Conservation (phyloP, 2,113 vertebrate species). For the Hippocampus barbouri region DNA sequence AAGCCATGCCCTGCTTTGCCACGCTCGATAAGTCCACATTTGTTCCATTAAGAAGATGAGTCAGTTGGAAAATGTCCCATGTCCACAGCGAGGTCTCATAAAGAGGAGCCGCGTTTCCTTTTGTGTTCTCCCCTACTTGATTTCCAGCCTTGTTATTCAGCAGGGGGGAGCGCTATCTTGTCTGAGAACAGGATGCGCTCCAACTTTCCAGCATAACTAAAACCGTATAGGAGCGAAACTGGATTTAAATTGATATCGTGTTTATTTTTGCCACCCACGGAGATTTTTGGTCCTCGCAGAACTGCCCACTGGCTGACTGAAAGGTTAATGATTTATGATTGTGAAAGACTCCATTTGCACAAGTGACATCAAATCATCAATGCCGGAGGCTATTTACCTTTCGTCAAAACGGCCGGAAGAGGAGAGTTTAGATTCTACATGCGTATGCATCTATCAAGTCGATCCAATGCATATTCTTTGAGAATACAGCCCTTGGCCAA, state of each 20-base stretch:
- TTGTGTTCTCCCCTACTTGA: constrained; percentile 46
- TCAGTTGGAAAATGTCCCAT: constrained; percentile 40
- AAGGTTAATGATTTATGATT: constrained; percentile 61
- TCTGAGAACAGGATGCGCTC: constrained; percentile 51
- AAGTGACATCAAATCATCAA: constrained; percentile 23
- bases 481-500: background rate
- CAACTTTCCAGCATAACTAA: constrained; percentile 45
- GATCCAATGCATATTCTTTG: constrained; percentile 3
- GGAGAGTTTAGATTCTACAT: background rate
- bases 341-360: constrained; percentile 51
- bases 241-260: constrained; percentile 37
- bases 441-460: constrained; percentile 8
- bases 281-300: background rate
- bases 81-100: constrained; percentile 25
- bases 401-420: constrained; percentile 14
- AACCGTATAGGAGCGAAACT: constrained; percentile 34
- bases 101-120: constrained; percentile 42
- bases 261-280: constrained; percentile 10
- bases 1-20: constrained; percentile 59
- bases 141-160: constrained; percentile 58
- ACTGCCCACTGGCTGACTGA: constrained; percentile 13
- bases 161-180: constrained; percentile 63
- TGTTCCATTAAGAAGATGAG: constrained; percentile 55
- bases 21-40: constrained; percentile 44
- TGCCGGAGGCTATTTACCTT: constrained; percentile 29